These are phyloP conservation scores for Delichon dasypus DNA, from an alignment of 2,797 vertebrate genomes.

Conservation along the genomic window DNA sequence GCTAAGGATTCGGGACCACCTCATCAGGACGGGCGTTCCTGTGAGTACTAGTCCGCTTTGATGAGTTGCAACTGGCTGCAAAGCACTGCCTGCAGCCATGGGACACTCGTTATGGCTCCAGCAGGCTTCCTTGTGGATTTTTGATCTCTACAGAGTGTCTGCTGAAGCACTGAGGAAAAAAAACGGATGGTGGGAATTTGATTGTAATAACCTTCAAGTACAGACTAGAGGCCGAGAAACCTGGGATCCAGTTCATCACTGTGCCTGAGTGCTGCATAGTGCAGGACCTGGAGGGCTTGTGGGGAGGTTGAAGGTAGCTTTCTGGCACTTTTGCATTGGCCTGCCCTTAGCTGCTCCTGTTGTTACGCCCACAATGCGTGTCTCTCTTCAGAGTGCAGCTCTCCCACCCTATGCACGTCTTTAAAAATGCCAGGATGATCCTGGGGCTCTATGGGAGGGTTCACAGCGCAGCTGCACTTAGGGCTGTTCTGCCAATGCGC, in stretches of 20 bases:
- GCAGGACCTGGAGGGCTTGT: background rate
- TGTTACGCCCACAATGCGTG: background rate
- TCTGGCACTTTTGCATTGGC: background rate
- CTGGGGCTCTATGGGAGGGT: background rate
- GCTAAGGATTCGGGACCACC: slow-evolving; percentile 9
- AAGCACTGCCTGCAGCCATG: slow-evolving; percentile 1
- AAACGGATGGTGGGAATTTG: background rate
- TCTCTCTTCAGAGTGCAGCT: background rate
- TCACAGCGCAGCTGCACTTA: background rate
- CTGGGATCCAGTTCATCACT: background rate
- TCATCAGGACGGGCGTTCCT: background rate
- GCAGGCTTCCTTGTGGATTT: slow-evolving; percentile 5
- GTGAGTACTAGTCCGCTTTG: slow-evolving; percentile 31
- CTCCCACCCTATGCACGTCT: background rate
- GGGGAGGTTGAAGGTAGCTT: slow-evolving; percentile 7
- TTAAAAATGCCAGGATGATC: background rate
- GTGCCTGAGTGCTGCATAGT: background rate
- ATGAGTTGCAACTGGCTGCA: slow-evolving; percentile 32
- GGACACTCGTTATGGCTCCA: slow-evolving; percentile 11
- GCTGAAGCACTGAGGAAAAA: slow-evolving; percentile 18
- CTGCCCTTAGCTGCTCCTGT: background rate
- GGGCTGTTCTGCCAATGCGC: background rate
- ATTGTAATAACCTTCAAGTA: background rate
- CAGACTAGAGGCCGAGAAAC: background rate
- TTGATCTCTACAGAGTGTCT: background rate